A percentile compares a stretch with the other conserved stretches of the same genome.
phyloP scores from a whole-genome alignment of 2,113 vertebrate species.

The Pholis gunnellus region DNA sequence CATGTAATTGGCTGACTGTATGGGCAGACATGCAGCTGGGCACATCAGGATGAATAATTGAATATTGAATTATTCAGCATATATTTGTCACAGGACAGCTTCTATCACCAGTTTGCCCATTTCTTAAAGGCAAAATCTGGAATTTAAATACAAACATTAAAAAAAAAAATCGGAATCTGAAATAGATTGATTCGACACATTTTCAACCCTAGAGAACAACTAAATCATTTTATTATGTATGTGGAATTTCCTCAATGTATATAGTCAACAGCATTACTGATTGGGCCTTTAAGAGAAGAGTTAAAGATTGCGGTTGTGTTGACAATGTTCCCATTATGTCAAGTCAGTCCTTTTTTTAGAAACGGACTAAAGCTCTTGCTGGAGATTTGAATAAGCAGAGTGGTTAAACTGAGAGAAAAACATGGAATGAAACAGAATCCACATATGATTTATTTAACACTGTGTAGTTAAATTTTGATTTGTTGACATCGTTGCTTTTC shows the following conservation, averaged over 20 bases:
- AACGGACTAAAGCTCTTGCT: conserved; percentile 47
- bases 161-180: background rate
- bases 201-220: background rate
- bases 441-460: conserved; percentile 48
- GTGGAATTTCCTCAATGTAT: background rate
- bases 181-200: background rate
- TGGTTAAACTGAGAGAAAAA: conserved; percentile 39
- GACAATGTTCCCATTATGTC: conserved; percentile 66
- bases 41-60: conserved; percentile 31
- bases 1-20: conserved; percentile 1
- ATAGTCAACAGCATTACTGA: conserved; percentile 12
- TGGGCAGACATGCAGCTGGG: conserved; percentile 2
- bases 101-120: background rate
- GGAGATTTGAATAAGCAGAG: conserved; percentile 54
- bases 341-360: conserved; percentile 51
- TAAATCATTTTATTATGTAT: conserved; percentile 1
- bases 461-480: conserved; percentile 34
- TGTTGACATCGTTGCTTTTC: conserved; percentile 45
- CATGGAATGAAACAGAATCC: conserved; percentile 34
- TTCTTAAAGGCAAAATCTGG: conserved; percentile 7
- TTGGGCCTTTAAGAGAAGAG: conserved; percentile 34
- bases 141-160: conserved; percentile 4
- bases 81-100: conserved; percentile 1
- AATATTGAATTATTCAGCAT: conserved; percentile 30
- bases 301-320: conserved; percentile 44